Conservation (phyloP, 1,140 invertebrate genomes). For the Scylla paramamosain region DNA sequence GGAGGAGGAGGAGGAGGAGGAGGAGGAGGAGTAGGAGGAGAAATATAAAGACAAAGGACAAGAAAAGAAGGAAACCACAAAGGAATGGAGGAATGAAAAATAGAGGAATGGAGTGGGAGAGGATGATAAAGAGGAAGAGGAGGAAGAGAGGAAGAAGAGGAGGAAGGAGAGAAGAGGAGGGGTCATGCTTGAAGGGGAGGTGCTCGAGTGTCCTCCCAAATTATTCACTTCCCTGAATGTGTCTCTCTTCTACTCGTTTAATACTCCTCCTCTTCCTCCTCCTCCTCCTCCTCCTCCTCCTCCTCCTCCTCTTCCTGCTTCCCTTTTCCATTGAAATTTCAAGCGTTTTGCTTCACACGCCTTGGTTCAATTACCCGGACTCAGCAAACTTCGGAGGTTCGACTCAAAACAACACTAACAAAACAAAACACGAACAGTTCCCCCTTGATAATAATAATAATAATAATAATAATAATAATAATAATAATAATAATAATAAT, state of each 20-base stretch:
- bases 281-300: background rate
- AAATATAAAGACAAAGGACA: background rate
- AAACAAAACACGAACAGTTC: too few relatives aligned
- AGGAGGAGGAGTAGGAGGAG: background rate
- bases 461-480: too few relatives aligned
- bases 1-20: background rate
- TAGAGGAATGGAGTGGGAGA: background rate
- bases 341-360: background rate
- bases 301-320: background rate
- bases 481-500: too few relatives aligned
- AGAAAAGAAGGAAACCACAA: too few relatives aligned
- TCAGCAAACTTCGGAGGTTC: background rate
- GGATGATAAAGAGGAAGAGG: background rate
- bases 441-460: too few relatives aligned
- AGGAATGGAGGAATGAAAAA: background rate
- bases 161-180: background rate
- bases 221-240: background rate
- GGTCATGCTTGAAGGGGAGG: slow-evolving; percentile 10
- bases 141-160: background rate
- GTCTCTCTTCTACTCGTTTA: background rate
- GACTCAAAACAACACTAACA: too few relatives aligned
- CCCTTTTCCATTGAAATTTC: background rate
- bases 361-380: background rate
- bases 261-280: background rate
- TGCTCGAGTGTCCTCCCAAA: background rate